phyloP scores from a whole-genome alignment of 1,140 invertebrate species.

The Orchesella cincta region DNA sequence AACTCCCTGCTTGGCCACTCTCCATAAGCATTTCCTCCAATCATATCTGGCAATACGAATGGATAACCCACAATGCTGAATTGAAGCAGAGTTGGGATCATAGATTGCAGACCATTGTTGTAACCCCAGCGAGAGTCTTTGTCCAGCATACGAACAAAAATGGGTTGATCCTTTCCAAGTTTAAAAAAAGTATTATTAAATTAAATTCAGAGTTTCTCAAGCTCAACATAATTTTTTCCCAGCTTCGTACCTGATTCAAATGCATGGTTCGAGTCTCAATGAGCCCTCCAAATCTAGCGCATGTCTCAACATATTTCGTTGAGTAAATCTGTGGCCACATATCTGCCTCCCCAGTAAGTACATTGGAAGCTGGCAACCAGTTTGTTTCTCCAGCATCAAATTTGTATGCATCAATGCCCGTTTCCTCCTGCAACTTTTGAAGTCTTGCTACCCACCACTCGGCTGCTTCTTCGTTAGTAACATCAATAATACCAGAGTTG shows the following conservation, averaged over 20 bases:
- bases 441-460: slow-evolving; percentile 74
- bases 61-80: slow-evolving; percentile 55
- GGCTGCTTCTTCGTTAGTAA: slow-evolving; percentile 72
- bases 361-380: slow-evolving; percentile 60
- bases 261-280: slow-evolving; percentile 71
- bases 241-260: slow-evolving; percentile 56
- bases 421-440: slow-evolving; percentile 61
- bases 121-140: slow-evolving; percentile 77
- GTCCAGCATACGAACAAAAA: slow-evolving; percentile 87
- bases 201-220: background rate
- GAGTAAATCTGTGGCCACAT: slow-evolving; percentile 67
- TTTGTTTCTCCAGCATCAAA: slow-evolving; percentile 85
- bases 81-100: slow-evolving; percentile 75
- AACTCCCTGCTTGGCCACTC: slow-evolving; percentile 67
- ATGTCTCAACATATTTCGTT: slow-evolving; percentile 66
- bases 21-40: slow-evolving; percentile 78
- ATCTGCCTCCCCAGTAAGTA: slow-evolving; percentile 59
- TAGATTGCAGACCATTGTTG: slow-evolving; percentile 73
- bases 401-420: slow-evolving; percentile 82
- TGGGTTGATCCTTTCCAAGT: slow-evolving; percentile 56
- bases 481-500: slow-evolving; percentile 68
- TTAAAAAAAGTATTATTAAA: too few relatives aligned
- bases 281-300: slow-evolving; percentile 66
- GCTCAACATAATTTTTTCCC: slow-evolving; percentile 4
- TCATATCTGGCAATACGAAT: slow-evolving; percentile 85